phyloP scores from a whole-genome alignment of 1,140 invertebrate genomes.

The Acromyrmex echinatior region DNA sequence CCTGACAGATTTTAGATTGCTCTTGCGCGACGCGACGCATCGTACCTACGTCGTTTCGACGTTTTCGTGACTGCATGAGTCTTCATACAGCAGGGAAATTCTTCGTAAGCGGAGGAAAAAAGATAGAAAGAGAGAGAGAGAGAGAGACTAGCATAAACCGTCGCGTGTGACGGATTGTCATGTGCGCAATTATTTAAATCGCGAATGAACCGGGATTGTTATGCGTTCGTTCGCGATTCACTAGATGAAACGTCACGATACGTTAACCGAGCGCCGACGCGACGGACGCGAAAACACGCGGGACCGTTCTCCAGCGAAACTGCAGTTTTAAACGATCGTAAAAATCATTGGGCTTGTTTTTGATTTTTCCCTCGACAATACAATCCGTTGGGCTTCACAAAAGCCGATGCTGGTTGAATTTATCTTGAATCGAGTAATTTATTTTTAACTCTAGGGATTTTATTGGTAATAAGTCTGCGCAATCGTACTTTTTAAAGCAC shows the following conservation, averaged over 20 bases:
- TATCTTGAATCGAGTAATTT: constrained; percentile 32
- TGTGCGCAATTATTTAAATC: constrained; percentile 72
- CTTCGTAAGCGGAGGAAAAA: constrained; percentile 14
- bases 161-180: constrained; percentile 66
- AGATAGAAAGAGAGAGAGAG: background rate
- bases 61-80: constrained; percentile 71
- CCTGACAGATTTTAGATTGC: constrained; percentile 87
- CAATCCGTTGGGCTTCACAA: constrained; percentile 15
- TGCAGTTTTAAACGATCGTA: constrained; percentile 46
- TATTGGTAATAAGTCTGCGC: constrained; percentile 19
- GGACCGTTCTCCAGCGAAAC: constrained; percentile 3
- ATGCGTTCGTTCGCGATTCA: constrained; percentile 48
- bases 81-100: constrained; percentile 73
- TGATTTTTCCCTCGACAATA: constrained; percentile 53
- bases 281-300: constrained; percentile 23
- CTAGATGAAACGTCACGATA: constrained; percentile 72
- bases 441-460: constrained; percentile 15
- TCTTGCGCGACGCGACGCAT: constrained; percentile 66
- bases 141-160: background rate
- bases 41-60: constrained; percentile 68
- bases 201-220: constrained; percentile 47
- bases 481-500: too few species aligned
- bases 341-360: constrained; percentile 55
- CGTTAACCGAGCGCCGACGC: constrained; percentile 48
- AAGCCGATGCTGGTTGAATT: constrained; percentile 26